These are phyloP conservation scores for Apamea epomidion DNA, from an alignment of 2,888 invertebrate species.

Conservation along the genomic window DNA sequence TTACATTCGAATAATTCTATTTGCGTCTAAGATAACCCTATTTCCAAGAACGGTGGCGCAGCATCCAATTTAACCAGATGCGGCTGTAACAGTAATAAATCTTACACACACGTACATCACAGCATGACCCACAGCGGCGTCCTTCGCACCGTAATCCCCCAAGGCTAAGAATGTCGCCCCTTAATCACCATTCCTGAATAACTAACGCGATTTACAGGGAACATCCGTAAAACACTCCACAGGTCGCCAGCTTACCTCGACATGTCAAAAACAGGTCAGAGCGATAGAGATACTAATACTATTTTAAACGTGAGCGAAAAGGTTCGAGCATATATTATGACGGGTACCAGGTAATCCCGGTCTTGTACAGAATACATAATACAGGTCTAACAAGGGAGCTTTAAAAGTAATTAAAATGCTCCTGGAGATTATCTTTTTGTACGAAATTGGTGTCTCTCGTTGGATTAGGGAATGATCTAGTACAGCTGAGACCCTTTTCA, in stretches of 20 bases:
- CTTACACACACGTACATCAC: slow-evolving; percentile 9
- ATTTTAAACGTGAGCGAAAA: slow-evolving; percentile 19
- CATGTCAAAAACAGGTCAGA: slow-evolving; percentile 51
- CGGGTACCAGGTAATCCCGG: slow-evolving; percentile 69
- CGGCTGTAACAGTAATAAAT: slow-evolving; percentile 33
- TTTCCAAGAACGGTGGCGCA: background rate
- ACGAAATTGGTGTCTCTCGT: slow-evolving; percentile 48
- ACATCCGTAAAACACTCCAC: slow-evolving; percentile 57
- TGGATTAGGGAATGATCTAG: slow-evolving; percentile 60
- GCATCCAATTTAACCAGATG: slow-evolving; percentile 14
- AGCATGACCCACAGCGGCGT: background rate
- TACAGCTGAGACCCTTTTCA: slow-evolving; percentile 48
- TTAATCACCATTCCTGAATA: slow-evolving; percentile 44
- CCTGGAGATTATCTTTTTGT: slow-evolving; percentile 59
- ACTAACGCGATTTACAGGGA: slow-evolving; percentile 48
- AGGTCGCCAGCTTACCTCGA: slow-evolving; percentile 52
- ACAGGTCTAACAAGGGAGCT: slow-evolving; percentile 67
- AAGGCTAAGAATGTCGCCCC: slow-evolving; percentile 45
- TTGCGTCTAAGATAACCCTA: slow-evolving; percentile 17
- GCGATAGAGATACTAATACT: slow-evolving; percentile 48
- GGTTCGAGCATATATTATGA: slow-evolving; percentile 55
- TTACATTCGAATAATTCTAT: slow-evolving; percentile 1
- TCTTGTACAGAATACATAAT: slow-evolving; percentile 72
- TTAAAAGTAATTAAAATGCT: slow-evolving; percentile 68
- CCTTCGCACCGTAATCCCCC: slow-evolving; percentile 24